Conservation (phyloP, 2,113 vertebrate species). For the Talpa occidentalis region DNA sequence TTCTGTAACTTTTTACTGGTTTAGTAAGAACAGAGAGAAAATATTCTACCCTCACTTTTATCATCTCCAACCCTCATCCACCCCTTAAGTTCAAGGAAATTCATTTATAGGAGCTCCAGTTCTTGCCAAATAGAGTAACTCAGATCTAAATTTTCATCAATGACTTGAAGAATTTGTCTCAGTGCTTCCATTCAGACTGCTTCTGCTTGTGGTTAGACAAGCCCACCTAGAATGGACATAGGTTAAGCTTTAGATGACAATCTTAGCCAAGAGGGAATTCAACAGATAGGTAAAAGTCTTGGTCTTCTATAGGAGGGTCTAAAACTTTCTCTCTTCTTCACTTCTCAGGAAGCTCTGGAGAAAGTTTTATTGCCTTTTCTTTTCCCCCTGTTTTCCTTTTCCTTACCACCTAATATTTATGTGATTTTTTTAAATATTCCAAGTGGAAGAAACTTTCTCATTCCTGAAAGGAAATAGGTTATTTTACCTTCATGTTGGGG, state of each 20-base stretch:
- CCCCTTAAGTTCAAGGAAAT: neutral
- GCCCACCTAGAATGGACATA: constrained; percentile 71
- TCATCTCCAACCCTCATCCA: neutral
- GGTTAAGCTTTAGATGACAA: constrained; percentile 79
- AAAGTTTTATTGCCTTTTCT: neutral
- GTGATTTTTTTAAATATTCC: constrained; percentile 80
- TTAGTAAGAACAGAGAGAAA: neutral
- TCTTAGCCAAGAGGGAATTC: constrained; percentile 70
- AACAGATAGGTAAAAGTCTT: constrained; percentile 80
- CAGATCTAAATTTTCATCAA: neutral
- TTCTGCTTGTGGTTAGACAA: constrained; percentile 69
- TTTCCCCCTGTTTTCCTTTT: constrained; percentile 43
- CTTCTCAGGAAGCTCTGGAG: constrained; percentile 75
- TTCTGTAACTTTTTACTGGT: neutral
- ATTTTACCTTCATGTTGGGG: constrained; percentile 65
- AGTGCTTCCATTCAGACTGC: neutral
- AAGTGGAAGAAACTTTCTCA: constrained; percentile 80
- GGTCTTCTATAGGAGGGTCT: constrained; percentile 73
- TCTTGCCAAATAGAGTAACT: constrained; percentile 2
- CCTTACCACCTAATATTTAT: constrained; percentile 80
- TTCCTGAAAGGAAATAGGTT: neutral
- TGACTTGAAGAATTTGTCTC: constrained; percentile 11
- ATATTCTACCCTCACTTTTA: neutral
- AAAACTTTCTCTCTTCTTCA: constrained; percentile 75
- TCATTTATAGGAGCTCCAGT: neutral